Conservation (phyloP, 2,113 vertebrate genomes). For the Blennius ocellaris region DNA sequence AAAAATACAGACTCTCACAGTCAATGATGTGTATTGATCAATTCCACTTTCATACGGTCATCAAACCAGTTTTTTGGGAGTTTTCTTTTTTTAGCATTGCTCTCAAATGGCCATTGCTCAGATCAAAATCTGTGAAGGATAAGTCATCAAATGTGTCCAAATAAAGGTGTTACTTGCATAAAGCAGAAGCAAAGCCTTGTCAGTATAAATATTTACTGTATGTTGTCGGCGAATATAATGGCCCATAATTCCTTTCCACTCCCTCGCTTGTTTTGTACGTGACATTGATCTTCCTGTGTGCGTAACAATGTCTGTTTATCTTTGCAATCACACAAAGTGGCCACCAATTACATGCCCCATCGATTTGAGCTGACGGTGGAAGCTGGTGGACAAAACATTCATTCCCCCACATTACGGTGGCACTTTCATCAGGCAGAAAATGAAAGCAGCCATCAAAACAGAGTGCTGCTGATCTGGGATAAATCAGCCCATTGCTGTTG, state of each 20-base stretch:
- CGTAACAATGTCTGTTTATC: slow-evolving; percentile 77
- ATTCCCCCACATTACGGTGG: slow-evolving; percentile 66
- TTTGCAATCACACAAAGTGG: slow-evolving; percentile 77
- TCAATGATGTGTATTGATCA: neutral
- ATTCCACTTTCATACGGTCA: neutral
- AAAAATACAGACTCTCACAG: neutral
- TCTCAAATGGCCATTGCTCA: slow-evolving; percentile 8
- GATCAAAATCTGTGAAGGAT: slow-evolving; percentile 7
- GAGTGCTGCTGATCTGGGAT: slow-evolving; percentile 48
- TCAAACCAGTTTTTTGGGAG: neutral
- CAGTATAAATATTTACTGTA: slow-evolving; percentile 25
- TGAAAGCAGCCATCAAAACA: slow-evolving; percentile 57
- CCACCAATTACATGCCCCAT: slow-evolving; percentile 78
- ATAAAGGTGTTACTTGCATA: neutral
- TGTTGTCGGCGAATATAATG: slow-evolving; percentile 44
- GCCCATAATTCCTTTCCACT: slow-evolving; percentile 41
- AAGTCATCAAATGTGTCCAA: slow-evolving; percentile 20
- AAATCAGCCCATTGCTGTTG: slow-evolving; percentile 42
- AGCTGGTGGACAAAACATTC: slow-evolving; percentile 70
- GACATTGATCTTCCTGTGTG: slow-evolving; percentile 69
- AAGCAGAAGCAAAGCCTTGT: slow-evolving; percentile 14
- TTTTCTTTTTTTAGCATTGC: neutral
- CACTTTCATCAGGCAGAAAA: slow-evolving; percentile 70
- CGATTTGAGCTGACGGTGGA: slow-evolving; percentile 71
- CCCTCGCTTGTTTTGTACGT: slow-evolving; percentile 48